Conservation (phyloP, 2,888 invertebrate genomes). For the Leptopilina drosophilae region DNA sequence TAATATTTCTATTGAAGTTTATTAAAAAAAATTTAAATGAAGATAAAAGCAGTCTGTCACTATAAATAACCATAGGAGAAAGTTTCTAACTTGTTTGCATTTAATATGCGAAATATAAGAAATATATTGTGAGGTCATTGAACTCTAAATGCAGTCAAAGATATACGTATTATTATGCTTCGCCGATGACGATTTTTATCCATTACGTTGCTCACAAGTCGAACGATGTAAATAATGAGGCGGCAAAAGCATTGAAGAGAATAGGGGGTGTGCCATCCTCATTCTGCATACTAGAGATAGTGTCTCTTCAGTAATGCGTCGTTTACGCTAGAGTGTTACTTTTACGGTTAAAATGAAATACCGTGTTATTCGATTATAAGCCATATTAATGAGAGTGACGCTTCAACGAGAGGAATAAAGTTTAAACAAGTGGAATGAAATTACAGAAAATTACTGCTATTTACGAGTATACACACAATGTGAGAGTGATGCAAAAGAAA, state of each 20-base stretch:
- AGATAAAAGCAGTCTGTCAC: no score
- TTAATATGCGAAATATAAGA: not conserved
- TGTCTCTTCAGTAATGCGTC: conserved; percentile 39
- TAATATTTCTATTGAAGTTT: no score
- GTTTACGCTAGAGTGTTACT: conserved; percentile 11
- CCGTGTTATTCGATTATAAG: conserved; percentile 10
- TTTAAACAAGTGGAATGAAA: not conserved
- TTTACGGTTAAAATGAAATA: conserved; percentile 23
- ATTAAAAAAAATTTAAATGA: no score
- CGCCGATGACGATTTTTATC: conserved; percentile 53
- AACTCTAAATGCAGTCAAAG: conserved; percentile 12
- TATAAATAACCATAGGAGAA: not conserved
- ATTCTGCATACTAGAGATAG: conserved; percentile 49
- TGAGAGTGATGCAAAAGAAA: no score
- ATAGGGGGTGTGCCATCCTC: conserved; percentile 40
- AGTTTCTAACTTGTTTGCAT: not conserved
- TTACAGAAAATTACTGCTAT: not conserved
- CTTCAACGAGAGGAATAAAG: not conserved
- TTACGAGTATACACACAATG: not conserved
- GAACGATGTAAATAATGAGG: conserved; percentile 56
- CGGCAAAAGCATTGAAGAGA: conserved; percentile 51
- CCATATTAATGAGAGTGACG: conserved; percentile 22
- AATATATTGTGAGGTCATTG: not conserved
- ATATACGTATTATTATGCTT: conserved; percentile 53
- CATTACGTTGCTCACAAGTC: conserved; percentile 52